These are phyloP conservation scores for Trilocha varians DNA, from an alignment of 2,888 invertebrate genomes.

Conservation along the genomic window DNA sequence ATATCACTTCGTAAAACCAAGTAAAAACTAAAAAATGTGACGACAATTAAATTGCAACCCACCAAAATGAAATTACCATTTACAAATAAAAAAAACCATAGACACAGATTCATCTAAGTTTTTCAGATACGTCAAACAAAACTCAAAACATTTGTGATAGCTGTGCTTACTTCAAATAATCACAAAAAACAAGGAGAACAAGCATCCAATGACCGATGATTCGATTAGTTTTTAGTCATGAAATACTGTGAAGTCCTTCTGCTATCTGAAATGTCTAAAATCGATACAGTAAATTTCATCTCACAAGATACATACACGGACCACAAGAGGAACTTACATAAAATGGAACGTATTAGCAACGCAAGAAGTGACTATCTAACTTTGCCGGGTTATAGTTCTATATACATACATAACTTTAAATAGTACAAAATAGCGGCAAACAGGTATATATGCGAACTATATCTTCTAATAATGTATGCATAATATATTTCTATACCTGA, in stretches of 20 bases:
- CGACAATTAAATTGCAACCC: background rate
- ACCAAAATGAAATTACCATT: conserved; percentile 18
- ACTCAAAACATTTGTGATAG: background rate
- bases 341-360: conserved; percentile 42
- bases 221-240: background rate
- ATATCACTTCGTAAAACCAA: background rate
- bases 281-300: background rate
- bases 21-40: conserved; percentile 1
- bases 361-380: conserved; percentile 29
- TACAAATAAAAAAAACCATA: conserved; percentile 43
- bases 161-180: too few relatives aligned
- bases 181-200: too few relatives aligned
- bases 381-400: conserved; percentile 45
- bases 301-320: background rate
- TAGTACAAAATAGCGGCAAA: conserved; percentile 64
- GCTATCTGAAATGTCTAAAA: background rate
- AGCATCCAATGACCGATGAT: too few relatives aligned
- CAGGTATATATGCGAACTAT: conserved; percentile 47
- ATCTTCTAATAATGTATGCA: conserved; percentile 37
- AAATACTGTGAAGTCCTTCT: background rate
- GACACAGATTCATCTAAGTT: conserved; percentile 42
- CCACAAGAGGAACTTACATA: conserved; percentile 8
- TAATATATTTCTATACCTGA: conserved; percentile 9
- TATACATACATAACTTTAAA: conserved; percentile 36
- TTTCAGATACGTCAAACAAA: background rate